Conservation (phyloP, 2,888 invertebrate genomes). For the Eulithis testata region DNA sequence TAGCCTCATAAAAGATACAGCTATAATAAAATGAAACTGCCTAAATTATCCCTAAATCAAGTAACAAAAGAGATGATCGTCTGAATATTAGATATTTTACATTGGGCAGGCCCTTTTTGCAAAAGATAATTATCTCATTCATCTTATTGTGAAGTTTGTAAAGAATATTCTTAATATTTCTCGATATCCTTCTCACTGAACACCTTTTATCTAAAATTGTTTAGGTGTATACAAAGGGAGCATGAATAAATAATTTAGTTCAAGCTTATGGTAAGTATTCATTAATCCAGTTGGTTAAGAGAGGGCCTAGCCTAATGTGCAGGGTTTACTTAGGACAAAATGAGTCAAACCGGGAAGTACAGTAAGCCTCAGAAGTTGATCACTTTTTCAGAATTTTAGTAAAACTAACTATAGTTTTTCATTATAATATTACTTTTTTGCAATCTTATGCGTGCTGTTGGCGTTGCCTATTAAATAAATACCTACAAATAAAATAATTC, state of each 20-base stretch:
- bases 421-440: too few species aligned
- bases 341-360: not conserved
- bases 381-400: too few species aligned
- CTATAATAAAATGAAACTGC: constrained; percentile 10
- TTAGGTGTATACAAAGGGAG: constrained; percentile 11
- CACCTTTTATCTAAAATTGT: not conserved
- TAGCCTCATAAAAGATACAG: too few species aligned
- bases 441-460: too few species aligned
- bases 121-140: constrained; percentile 58
- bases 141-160: constrained; percentile 47
- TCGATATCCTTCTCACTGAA: constrained; percentile 5
- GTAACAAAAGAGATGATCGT: constrained; percentile 43
- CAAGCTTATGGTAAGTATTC: not conserved
- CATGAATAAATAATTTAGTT: constrained; percentile 19
- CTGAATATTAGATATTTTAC: constrained; percentile 52
- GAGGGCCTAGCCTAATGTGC: not conserved
- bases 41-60: constrained; percentile 20
- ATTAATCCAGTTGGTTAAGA: constrained; percentile 5
- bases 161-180: constrained; percentile 38
- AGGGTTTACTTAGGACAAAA: constrained; percentile 3
- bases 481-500: too few species aligned
- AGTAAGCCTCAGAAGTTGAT: too few species aligned
- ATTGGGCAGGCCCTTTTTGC: constrained; percentile 47
- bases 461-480: too few species aligned
- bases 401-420: too few species aligned